phyloP scores from a whole-genome alignment of 2,888 invertebrate genomes.

The Agriopis aurantiaria region DNA sequence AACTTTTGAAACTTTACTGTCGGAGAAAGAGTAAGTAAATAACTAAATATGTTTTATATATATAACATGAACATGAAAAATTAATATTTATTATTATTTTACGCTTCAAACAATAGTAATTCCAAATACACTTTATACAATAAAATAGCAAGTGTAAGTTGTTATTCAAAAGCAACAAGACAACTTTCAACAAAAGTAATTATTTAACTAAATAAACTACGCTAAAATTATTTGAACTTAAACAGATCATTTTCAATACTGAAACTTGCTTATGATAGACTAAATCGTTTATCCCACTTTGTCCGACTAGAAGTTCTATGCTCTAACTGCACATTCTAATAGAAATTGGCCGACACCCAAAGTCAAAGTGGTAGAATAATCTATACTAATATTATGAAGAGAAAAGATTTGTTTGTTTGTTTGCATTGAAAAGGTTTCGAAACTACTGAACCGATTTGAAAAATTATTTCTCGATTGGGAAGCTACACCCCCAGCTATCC shows the following conservation, averaged over 20 bases:
- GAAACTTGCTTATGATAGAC: slow-evolving; percentile 25
- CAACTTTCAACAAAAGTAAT: not conserved
- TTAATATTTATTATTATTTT: not conserved
- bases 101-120: not conserved
- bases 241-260: slow-evolving; percentile 46
- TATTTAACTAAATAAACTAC: slow-evolving; percentile 5
- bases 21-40: not conserved
- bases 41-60: not conserved
- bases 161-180: not conserved
- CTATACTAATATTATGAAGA: too few species aligned
- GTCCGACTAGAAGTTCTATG: not conserved
- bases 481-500: too few species aligned
- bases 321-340: not conserved
- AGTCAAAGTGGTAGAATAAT: too few species aligned
- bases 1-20: not conserved
- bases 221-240: slow-evolving; percentile 28
- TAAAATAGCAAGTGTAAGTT: not conserved
- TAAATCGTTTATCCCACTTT: not conserved
- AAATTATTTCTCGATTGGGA: too few species aligned
- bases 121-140: not conserved
- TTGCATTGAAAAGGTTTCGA: too few species aligned
- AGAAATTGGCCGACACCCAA: too few species aligned
- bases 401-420: too few species aligned
- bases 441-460: too few species aligned
- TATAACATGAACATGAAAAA: not conserved